A percentile compares a stretch with the other conserved stretches of the same genome.
Conservation (phyloP, 2,113 vertebrate genomes). For the Bujurquina vittata region DNA sequence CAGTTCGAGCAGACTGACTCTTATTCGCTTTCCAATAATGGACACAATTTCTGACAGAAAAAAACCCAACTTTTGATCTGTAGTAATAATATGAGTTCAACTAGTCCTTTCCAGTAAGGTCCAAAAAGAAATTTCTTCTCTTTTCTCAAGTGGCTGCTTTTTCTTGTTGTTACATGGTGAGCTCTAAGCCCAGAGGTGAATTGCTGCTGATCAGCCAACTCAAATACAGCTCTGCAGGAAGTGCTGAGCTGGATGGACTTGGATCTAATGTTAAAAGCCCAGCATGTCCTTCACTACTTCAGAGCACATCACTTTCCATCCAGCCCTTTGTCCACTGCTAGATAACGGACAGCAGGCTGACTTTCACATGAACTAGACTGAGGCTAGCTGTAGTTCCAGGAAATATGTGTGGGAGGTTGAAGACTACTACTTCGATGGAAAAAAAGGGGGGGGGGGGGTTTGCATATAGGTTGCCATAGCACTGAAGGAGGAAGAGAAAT, state of each 20-base stretch:
- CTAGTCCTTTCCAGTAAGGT: constrained; percentile 36
- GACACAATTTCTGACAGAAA: constrained; percentile 18
- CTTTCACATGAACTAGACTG: constrained; percentile 26
- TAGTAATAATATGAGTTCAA: constrained; percentile 27
- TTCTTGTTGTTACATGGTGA: constrained; percentile 43
- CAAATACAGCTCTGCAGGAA: constrained; percentile 58
- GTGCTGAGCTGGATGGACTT: constrained; percentile 59
- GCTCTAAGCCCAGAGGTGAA: constrained; percentile 66
- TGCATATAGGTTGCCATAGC: constrained; percentile 66
- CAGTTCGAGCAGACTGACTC: not conserved
- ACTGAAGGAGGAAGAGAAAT: constrained; percentile 57
- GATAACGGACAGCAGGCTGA: constrained; percentile 18
- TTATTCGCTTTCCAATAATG: not conserved
- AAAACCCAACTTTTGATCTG: constrained; percentile 25
- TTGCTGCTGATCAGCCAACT: constrained; percentile 62
- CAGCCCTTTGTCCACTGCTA: constrained; percentile 30
- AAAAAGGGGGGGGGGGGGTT: not conserved
- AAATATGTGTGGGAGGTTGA: constrained; percentile 47
- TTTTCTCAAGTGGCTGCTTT: constrained; percentile 53
- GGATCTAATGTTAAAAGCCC: constrained; percentile 51
- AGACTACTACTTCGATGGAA: constrained; percentile 37
- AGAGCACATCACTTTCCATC: constrained; percentile 25
- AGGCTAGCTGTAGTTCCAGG: constrained; percentile 6
- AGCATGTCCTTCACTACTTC: constrained; percentile 31
- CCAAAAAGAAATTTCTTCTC: constrained; percentile 32